Conservation (phyloP, 2,888 invertebrate species). For the Acleris cristana region DNA sequence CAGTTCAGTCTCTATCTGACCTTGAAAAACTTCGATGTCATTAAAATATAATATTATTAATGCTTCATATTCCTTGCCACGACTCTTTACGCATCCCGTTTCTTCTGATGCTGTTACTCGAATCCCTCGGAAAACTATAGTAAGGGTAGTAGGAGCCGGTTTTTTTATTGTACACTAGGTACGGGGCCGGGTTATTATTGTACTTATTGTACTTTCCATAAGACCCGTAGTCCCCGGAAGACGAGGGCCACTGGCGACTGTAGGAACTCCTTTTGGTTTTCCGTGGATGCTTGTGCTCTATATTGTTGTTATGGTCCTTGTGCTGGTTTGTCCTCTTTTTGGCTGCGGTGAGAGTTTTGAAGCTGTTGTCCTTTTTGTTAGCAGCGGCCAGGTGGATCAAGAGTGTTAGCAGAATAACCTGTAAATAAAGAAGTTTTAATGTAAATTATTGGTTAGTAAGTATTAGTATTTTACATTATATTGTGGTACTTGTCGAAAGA, state of each 20-base stretch:
- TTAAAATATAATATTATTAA: too few species aligned
- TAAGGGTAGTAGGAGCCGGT: slow-evolving; percentile 70
- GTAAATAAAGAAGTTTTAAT: slow-evolving; percentile 36
- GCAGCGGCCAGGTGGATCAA: slow-evolving; percentile 42
- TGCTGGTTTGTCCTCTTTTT: slow-evolving; percentile 13
- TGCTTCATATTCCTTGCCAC: background rate
- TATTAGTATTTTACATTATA: too few species aligned
- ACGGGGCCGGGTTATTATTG: slow-evolving; percentile 60
- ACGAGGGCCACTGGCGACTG: slow-evolving; percentile 39
- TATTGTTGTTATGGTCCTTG: slow-evolving; percentile 10
- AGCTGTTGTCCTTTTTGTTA: slow-evolving; percentile 22
- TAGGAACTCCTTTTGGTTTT: slow-evolving; percentile 54
- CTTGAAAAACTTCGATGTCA: too few species aligned
- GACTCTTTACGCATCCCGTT: slow-evolving; percentile 22
- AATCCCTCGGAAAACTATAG: slow-evolving; percentile 60
- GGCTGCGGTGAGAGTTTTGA: slow-evolving; percentile 8
- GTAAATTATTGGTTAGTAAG: too few species aligned
- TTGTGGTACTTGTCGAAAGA: too few species aligned
- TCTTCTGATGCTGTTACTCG: slow-evolving; percentile 46
- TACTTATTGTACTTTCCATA: slow-evolving; percentile 37
- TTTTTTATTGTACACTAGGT: slow-evolving; percentile 70
- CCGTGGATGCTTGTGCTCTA: slow-evolving; percentile 34
- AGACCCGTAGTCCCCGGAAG: slow-evolving; percentile 29
- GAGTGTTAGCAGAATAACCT: slow-evolving; percentile 46
- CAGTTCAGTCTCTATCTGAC: too few species aligned